Percentiles rank a stretch among this genome's conserved stretches.
Conservation (phyloP, 2,797 vertebrate species). For the Dromococcyx pavoninus region DNA sequence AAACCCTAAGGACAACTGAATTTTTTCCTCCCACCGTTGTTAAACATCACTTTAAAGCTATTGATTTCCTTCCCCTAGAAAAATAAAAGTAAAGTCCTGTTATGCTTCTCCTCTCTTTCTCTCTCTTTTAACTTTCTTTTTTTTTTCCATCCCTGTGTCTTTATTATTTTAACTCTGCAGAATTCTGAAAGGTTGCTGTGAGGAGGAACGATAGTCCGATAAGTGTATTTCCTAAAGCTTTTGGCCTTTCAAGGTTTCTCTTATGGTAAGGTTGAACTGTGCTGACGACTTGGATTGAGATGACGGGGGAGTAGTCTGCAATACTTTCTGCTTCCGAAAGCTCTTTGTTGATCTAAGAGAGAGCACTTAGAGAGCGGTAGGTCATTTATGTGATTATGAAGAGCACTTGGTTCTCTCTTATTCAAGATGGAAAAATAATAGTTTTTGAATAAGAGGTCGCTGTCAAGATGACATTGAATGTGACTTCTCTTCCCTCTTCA, state of each 20-base stretch:
- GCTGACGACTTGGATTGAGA: background rate
- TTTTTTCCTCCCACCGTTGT: background rate
- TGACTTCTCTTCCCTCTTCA: slow-evolving; percentile 46
- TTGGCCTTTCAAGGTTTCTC: slow-evolving; percentile 49
- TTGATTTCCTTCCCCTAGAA: background rate
- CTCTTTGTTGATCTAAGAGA: slow-evolving; percentile 75
- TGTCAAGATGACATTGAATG: slow-evolving; percentile 68
- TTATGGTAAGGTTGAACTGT: slow-evolving; percentile 22
- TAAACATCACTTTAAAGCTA: background rate
- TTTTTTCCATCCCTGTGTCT: background rate
- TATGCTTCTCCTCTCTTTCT: background rate
- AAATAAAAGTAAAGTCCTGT: background rate
- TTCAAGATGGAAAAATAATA: slow-evolving; percentile 73
- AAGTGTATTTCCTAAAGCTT: slow-evolving; percentile 41
- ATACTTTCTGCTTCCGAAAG: slow-evolving; percentile 66
- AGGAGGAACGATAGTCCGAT: slow-evolving; percentile 11
- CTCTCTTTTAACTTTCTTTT: background rate
- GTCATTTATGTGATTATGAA: slow-evolving; percentile 75
- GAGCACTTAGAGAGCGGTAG: slow-evolving; percentile 70
- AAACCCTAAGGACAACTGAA: background rate
- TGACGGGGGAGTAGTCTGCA: slow-evolving; percentile 8
- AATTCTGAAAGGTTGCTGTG: background rate
- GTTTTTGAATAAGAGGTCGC: slow-evolving; percentile 72
- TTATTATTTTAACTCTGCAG: background rate
- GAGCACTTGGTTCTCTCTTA: slow-evolving; percentile 73